Conservation (phyloP, 2,888 invertebrate genomes). For the Teleogryllus oceanicus region DNA sequence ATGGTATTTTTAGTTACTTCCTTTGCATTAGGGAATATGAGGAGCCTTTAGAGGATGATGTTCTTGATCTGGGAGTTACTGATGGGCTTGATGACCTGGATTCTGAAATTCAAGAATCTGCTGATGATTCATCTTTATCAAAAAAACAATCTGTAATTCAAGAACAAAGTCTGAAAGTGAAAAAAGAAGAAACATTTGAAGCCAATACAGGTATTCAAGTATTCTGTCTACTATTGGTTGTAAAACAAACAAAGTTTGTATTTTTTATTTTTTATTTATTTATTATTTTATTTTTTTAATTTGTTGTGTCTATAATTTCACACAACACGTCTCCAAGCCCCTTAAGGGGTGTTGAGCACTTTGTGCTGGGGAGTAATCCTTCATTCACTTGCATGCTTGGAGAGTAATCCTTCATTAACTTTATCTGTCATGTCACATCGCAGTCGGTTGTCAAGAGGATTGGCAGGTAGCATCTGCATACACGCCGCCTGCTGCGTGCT, state of each 20-base stretch:
- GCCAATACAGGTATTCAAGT: not conserved
- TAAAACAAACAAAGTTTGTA: no score
- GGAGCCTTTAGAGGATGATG: constrained; percentile 43
- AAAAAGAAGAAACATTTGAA: not conserved
- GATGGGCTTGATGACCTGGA: constrained; percentile 47
- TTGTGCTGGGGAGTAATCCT: no score
- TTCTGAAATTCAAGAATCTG: constrained; percentile 31
- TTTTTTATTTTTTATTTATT: not conserved
- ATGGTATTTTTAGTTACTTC: not conserved
- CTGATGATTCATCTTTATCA: constrained; percentile 27
- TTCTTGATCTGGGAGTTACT: constrained; percentile 49
- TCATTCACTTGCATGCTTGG: no score
- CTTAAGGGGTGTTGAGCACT: no score
- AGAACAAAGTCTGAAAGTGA: not conserved
- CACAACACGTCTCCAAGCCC: no score
- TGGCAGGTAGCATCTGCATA: no score
- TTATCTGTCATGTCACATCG: no score
- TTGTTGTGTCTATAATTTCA: not conserved
- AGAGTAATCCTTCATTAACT: no score
- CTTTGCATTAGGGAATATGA: constrained; percentile 34
- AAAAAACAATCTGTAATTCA: not conserved
- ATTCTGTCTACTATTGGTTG: not conserved
- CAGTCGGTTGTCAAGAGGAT: no score
- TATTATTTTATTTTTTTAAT: not conserved
- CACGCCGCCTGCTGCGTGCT: no score